Percentiles rank a stretch among this genome's conserved stretches.
These are phyloP conservation scores for Danio aesculapii DNA, from an alignment of 2,797 vertebrate species.

Conservation along the genomic window DNA sequence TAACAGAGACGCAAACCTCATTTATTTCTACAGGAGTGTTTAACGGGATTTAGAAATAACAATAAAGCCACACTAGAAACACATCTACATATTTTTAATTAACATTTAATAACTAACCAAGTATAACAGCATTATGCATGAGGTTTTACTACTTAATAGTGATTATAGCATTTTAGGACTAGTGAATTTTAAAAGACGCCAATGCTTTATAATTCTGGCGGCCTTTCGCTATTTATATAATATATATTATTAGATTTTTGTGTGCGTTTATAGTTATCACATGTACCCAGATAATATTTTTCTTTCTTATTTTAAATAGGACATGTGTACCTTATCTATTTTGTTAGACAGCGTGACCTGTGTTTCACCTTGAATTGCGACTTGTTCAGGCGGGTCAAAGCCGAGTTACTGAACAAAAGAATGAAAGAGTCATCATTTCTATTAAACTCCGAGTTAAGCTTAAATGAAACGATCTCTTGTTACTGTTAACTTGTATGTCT, in stretches of 20 bases:
- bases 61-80: neutral
- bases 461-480: slow-evolving; percentile 37
- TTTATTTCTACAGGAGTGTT: neutral
- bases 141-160: neutral
- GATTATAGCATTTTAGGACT: neutral
- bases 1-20: neutral
- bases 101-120: neutral
- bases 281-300: neutral
- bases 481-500: neutral
- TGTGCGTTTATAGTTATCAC: neutral
- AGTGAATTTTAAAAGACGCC: neutral
- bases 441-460: slow-evolving; percentile 54
- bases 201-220: neutral
- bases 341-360: slow-evolving; percentile 97
- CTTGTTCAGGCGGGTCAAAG: slow-evolving; percentile 98
- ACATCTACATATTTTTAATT: neutral
- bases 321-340: slow-evolving; percentile 81
- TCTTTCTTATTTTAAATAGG: slow-evolving; percentile 20
- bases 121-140: neutral
- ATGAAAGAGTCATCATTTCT: slow-evolving; percentile 90
- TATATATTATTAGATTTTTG: neutral
- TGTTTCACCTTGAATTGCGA: slow-evolving; percentile 91
- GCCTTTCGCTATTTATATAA: neutral
- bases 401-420: slow-evolving; percentile 95
- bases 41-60: neutral